Conservation (phyloP, 2,888 invertebrate genomes). For the Tanytarsus gracilentus region DNA sequence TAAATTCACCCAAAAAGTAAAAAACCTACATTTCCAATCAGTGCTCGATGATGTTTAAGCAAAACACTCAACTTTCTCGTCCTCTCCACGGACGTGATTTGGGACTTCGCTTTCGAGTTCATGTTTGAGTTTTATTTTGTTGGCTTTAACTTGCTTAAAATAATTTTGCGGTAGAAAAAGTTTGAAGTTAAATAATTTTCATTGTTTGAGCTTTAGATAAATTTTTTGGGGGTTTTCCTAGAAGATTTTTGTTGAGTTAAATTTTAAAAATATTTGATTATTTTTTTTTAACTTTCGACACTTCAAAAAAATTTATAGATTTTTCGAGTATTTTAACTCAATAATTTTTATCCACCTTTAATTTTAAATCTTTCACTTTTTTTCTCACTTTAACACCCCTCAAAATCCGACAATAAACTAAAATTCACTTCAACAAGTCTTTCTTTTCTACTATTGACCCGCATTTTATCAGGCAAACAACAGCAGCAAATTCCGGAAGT, state of each 20-base stretch:
- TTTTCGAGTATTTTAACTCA: not conserved
- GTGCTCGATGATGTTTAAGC: slow-evolving; percentile 33
- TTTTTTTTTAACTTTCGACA: not conserved
- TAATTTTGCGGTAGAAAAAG: not conserved
- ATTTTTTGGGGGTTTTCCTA: no score
- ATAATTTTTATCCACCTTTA: not conserved
- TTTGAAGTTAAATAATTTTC: no score
- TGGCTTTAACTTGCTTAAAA: not conserved
- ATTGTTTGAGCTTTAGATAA: no score
- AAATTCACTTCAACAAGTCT: slow-evolving; percentile 11
- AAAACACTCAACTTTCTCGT: slow-evolving; percentile 38
- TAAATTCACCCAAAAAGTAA: not conserved
- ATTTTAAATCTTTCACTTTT: not conserved
- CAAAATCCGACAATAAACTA: not conserved
- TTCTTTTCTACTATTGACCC: not conserved
- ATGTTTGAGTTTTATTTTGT: not conserved
- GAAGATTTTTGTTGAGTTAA: no score
- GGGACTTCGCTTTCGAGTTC: slow-evolving; percentile 14
- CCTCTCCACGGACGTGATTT: slow-evolving; percentile 36
- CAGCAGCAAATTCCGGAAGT: slow-evolving; percentile 12
- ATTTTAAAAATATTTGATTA: no score
- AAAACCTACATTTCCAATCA: slow-evolving; percentile 1
- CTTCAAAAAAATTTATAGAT: not conserved
- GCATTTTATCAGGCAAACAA: not conserved
- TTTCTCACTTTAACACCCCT: not conserved